Percentiles rank a stretch among this genome's conserved stretches.
Conservation (phyloP, 2,113 vertebrate species). For the Bostrychus sinensis region DNA sequence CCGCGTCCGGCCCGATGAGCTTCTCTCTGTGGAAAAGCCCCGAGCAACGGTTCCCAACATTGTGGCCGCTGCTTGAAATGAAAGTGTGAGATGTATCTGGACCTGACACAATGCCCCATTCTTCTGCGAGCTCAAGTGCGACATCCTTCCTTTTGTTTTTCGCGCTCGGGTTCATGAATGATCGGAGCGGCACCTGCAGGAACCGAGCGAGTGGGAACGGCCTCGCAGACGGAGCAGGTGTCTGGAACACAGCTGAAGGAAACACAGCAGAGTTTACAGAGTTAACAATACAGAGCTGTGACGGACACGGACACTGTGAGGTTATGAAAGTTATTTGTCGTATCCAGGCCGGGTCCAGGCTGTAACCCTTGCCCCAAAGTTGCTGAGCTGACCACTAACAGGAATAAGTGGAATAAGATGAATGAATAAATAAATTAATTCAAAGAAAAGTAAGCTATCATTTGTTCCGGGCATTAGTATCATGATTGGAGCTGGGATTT, state of each 20-base stretch:
- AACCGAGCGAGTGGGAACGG: neutral
- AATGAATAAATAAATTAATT: no score
- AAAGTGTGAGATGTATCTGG: slow-evolving; percentile 72
- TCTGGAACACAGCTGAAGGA: slow-evolving; percentile 27
- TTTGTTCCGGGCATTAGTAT: no score
- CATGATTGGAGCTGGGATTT: no score
- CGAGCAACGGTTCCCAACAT: slow-evolving; percentile 64
- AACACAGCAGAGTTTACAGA: slow-evolving; percentile 23
- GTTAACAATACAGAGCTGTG: neutral
- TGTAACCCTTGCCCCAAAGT: no score
- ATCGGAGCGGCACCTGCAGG: slow-evolving; percentile 35
- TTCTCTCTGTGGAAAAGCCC: slow-evolving; percentile 49
- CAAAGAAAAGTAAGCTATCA: no score
- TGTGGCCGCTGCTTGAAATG: slow-evolving; percentile 61
- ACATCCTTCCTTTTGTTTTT: slow-evolving; percentile 78
- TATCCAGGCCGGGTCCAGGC: no score
- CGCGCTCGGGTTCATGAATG: slow-evolving; percentile 57
- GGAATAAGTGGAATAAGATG: no score
- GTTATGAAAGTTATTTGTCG: no score
- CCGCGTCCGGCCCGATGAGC: neutral
- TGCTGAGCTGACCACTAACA: no score
- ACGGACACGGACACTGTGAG: no score
- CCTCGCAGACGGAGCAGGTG: no score
- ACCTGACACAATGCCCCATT: slow-evolving; percentile 73
- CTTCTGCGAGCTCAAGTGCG: slow-evolving; percentile 60